phyloP scores from a whole-genome alignment of 35 echinoderm and acorn worm genomes.

The Ophiothrix spiculata region DNA sequence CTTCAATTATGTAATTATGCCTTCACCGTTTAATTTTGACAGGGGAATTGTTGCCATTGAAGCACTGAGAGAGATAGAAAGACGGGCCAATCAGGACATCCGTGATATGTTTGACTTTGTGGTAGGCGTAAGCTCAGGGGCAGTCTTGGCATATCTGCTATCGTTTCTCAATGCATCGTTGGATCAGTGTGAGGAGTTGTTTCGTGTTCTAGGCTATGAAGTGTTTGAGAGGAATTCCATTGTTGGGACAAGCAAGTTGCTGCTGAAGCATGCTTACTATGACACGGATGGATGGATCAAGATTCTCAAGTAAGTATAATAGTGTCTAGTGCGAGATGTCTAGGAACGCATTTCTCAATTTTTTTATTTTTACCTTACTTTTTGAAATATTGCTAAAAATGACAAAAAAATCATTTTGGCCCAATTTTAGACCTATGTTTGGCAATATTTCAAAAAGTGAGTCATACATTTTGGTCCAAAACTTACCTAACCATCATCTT shows the following conservation, averaged over 20 bases:
- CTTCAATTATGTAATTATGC: not conserved
- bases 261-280: slow-evolving; percentile 93
- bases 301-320: slow-evolving; percentile 70
- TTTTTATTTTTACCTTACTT: too few relatives aligned
- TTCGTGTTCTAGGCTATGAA: slow-evolving; percentile 40
- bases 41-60: slow-evolving; percentile 91
- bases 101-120: slow-evolving; percentile 94
- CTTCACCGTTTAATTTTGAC: slow-evolving; percentile 19
- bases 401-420: too few relatives aligned
- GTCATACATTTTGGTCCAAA: too few relatives aligned
- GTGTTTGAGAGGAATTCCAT: slow-evolving; percentile 84
- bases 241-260: slow-evolving; percentile 84
- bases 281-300: slow-evolving; percentile 92
- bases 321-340: too few relatives aligned
- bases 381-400: too few relatives aligned
- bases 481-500: too few relatives aligned
- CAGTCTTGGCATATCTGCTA: slow-evolving; percentile 78
- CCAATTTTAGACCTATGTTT: too few relatives aligned
- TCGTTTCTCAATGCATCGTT: slow-evolving; percentile 53
- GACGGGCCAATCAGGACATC: slow-evolving; percentile 45
- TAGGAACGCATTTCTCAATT: too few relatives aligned
- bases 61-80: slow-evolving; percentile 63
- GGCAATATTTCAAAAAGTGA: too few relatives aligned
- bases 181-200: slow-evolving; percentile 78
- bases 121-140: slow-evolving; percentile 92